Evolutionary conservation across 2,797 vertebrate species (phyloP).

Genomic region (Acanthopagrus latus): DNA sequence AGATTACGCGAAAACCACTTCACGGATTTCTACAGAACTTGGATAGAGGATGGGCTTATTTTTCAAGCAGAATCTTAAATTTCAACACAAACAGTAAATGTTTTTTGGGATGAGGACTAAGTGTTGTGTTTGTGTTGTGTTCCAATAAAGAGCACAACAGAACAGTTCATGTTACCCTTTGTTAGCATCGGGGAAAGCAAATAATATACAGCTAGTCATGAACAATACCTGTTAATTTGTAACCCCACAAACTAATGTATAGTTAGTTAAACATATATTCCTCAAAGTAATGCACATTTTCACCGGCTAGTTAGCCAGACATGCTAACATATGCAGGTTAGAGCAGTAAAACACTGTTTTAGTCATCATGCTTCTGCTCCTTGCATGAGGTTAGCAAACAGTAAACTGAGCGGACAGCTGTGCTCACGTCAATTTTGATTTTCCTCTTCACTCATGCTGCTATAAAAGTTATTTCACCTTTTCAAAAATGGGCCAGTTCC

Average conservation of each 20-base stretch:
- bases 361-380: not conserved
- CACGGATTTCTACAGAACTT: too few relatives aligned
- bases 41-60: too few relatives aligned
- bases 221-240: not conserved
- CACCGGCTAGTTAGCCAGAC: not conserved
- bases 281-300: too few relatives aligned
- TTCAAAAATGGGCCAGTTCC: slow-evolving; percentile 41
- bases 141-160: not conserved
- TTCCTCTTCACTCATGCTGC: slow-evolving; percentile 16
- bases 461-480: slow-evolving; percentile 48
- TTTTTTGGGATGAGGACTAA: not conserved
- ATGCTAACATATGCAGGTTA: not conserved
- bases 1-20: too few relatives aligned
- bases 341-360: not conserved
- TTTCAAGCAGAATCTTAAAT: too few relatives aligned
- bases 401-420: not conserved
- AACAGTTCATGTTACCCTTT: not conserved
- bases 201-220: not conserved
- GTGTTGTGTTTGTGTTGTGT: not conserved
- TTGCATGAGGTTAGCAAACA: slow-evolving; percentile 6
- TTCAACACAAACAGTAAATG: not conserved
- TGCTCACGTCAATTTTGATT: slow-evolving; percentile 23
- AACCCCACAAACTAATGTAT: not conserved
- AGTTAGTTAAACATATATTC: not conserved
- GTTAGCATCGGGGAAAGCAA: not conserved